Percentiles rank a stretch among this genome's conserved stretches.
Evolutionary conservation across 1,140 invertebrate genomes (phyloP).

Genomic region (Triops cancriformis): DNA sequence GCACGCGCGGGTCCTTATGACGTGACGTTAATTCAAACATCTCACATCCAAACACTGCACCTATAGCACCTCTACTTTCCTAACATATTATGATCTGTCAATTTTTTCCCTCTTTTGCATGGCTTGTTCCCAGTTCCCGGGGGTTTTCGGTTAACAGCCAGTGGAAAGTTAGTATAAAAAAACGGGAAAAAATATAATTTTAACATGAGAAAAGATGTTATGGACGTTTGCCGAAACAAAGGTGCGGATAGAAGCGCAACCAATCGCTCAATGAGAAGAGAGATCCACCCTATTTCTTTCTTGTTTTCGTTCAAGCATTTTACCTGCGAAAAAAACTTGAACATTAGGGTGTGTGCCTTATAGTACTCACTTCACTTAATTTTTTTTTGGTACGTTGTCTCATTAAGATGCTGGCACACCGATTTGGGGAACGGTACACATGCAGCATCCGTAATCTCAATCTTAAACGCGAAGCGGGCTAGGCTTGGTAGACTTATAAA

Average conservation of each 20-base stretch:
- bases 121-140: not conserved
- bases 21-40: constrained; percentile 4
- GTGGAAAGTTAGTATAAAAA: not conserved
- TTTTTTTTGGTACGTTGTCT: not conserved
- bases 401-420: not conserved
- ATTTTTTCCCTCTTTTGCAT: not conserved
- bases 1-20: constrained; percentile 11
- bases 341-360: not conserved
- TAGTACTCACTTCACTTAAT: not conserved
- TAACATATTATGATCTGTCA: constrained; percentile 6
- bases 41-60: not conserved
- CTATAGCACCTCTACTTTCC: not conserved
- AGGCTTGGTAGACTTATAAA: not conserved
- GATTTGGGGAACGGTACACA: not conserved
- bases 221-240: not conserved
- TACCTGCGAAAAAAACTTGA: not conserved
- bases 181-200: not conserved
- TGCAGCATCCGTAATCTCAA: not conserved
- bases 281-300: not conserved
- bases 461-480: not conserved
- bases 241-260: constrained; percentile 7
- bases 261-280: constrained; percentile 4
- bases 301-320: not conserved
- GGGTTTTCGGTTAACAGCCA: not conserved
- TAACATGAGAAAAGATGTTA: not conserved